Evolutionary conservation across 2,113 vertebrate species (phyloP).

Genomic region (Chloebia gouldiae): DNA sequence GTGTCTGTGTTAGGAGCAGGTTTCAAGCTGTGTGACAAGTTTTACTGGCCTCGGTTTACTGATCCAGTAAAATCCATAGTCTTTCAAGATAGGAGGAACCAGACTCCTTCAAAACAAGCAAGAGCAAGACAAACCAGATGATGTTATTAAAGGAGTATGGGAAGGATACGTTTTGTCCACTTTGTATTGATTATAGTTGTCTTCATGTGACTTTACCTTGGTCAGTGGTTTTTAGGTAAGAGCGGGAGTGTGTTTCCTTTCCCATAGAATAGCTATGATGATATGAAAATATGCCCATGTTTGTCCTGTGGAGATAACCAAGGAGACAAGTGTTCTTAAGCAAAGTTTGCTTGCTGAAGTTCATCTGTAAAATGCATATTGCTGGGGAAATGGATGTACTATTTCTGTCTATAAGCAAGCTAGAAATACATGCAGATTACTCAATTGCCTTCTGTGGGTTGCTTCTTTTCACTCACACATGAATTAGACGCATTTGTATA

Average conservation of each 20-base stretch:
- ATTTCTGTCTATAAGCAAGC: background rate
- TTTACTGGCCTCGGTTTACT: background rate
- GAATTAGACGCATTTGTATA: background rate
- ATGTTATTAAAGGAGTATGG: background rate
- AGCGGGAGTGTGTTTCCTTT: background rate
- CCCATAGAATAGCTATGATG: fast-evolving
- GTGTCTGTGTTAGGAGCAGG: background rate
- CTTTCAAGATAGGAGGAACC: background rate
- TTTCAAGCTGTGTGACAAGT: background rate
- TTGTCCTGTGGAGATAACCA: background rate
- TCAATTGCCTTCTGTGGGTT: background rate
- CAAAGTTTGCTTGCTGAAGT: background rate
- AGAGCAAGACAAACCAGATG: background rate
- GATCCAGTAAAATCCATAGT: background rate
- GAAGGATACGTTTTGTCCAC: background rate
- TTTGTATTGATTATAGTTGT: background rate
- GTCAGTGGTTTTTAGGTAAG: background rate
- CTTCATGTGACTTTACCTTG: background rate
- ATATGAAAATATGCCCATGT: background rate
- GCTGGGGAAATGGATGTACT: background rate
- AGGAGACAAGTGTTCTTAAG: background rate
- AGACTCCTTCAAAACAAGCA: background rate
- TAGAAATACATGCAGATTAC: background rate
- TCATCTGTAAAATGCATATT: background rate
- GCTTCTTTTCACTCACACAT: background rate